A percentile compares a stretch with the other conserved stretches of the same genome.
Conservation (phyloP, 2,888 invertebrate species). For the Sphinx pinastri region DNA sequence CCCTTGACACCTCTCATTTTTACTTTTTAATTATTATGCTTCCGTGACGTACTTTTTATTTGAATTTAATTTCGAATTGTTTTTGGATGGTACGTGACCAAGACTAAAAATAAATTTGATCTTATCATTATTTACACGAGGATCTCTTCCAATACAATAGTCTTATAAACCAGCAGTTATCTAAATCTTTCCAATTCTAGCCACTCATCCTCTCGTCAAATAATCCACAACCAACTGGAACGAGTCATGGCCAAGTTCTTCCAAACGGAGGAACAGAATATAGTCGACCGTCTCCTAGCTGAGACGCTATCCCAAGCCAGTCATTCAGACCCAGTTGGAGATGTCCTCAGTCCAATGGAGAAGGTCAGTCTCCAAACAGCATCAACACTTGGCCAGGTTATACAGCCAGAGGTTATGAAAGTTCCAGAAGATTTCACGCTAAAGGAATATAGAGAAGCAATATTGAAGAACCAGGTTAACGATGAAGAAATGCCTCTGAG, state of each 20-base stretch:
- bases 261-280: constrained; percentile 41
- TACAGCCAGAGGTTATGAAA: constrained; percentile 39
- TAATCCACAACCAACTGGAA: constrained; percentile 49
- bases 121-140: too few relatives aligned
- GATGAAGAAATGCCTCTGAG: constrained; percentile 51
- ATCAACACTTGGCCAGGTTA: constrained; percentile 47
- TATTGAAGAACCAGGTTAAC: constrained; percentile 42
- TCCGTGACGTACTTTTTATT: too few relatives aligned
- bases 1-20: too few relatives aligned
- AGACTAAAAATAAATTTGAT: too few relatives aligned
- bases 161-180: too few relatives aligned
- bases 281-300: constrained; percentile 56
- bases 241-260: constrained; percentile 50
- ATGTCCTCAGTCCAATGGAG: constrained; percentile 57
- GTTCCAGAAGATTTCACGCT: constrained; percentile 49
- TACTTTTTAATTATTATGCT: too few relatives aligned
- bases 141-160: too few relatives aligned
- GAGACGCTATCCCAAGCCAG: constrained; percentile 54
- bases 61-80: too few relatives aligned
- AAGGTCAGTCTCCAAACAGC: constrained; percentile 53
- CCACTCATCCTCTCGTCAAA: constrained; percentile 42
- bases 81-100: too few relatives aligned
- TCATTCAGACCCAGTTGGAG: constrained; percentile 55
- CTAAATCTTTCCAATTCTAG: constrained; percentile 41
- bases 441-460: constrained; percentile 57